These are phyloP conservation scores for Nasonia giraulti DNA, from an alignment of 1,140 invertebrate species.

Conservation along the genomic window DNA sequence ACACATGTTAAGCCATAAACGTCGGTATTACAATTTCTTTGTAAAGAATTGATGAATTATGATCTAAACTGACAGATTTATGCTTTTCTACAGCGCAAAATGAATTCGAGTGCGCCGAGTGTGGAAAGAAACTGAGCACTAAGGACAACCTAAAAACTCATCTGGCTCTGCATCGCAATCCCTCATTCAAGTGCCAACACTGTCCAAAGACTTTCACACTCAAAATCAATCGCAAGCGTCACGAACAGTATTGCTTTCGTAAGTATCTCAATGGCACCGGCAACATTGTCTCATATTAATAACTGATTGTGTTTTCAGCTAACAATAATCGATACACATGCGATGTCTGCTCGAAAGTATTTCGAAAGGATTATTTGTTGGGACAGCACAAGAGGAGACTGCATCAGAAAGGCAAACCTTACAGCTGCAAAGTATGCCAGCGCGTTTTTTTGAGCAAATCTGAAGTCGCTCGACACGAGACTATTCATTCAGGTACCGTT, in stretches of 20 bases:
- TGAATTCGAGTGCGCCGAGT: conserved; percentile 65
- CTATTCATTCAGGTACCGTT: conserved; percentile 65
- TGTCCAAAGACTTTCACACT: conserved; percentile 67
- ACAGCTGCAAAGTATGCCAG: conserved; percentile 66
- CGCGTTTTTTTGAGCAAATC: conserved; percentile 69
- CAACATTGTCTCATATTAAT: conserved; percentile 10
- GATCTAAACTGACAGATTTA: conserved; percentile 19
- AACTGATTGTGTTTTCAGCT: conserved; percentile 23
- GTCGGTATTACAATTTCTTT: conserved; percentile 54
- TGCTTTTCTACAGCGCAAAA: conserved; percentile 64
- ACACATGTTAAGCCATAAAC: conserved; percentile 80
- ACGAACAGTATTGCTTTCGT: conserved; percentile 57
- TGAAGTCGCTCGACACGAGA: conserved; percentile 66
- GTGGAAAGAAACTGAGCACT: conserved; percentile 67
- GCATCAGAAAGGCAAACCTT: conserved; percentile 69
- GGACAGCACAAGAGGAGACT: conserved; percentile 66
- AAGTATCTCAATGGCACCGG: conserved; percentile 50
- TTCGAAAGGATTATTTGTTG: conserved; percentile 69
- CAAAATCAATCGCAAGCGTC: conserved; percentile 67
- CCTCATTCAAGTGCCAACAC: conserved; percentile 61
- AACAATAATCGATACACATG: conserved; percentile 66
- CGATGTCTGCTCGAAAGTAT: conserved; percentile 67
- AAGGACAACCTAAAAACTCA: conserved; percentile 68
- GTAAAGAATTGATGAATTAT: neutral
- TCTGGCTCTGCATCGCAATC: conserved; percentile 60